These are phyloP conservation scores for Hyppa rectilinea DNA, from an alignment of 2,888 invertebrate genomes.

Conservation along the genomic window DNA sequence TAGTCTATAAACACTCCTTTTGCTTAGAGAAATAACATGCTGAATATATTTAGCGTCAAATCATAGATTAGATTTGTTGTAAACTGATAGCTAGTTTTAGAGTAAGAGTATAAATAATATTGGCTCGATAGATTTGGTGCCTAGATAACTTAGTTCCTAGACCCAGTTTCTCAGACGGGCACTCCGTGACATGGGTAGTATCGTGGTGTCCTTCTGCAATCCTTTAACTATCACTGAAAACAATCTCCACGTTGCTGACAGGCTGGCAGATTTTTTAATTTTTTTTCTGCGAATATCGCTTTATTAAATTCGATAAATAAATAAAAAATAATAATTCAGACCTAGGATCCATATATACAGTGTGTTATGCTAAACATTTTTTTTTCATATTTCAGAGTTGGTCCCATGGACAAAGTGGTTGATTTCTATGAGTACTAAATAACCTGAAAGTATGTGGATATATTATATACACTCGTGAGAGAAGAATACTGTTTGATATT, in stretches of 20 bases:
- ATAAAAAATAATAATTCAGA: too few relatives aligned
- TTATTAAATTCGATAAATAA: too few relatives aligned
- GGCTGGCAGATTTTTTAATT: neutral
- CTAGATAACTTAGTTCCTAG: neutral
- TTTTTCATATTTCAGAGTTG: too few relatives aligned
- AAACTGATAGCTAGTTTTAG: conserved; percentile 18
- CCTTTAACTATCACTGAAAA: neutral
- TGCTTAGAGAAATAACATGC: conserved; percentile 39
- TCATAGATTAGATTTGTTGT: conserved; percentile 26
- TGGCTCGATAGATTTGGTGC: neutral
- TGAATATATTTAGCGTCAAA: conserved; percentile 32
- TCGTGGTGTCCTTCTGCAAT: neutral
- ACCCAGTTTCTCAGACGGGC: neutral
- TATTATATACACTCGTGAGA: neutral
- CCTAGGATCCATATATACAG: too few relatives aligned
- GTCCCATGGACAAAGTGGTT: too few relatives aligned
- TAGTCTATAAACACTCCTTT: conserved; percentile 37
- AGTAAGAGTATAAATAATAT: neutral
- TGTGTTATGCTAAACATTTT: too few relatives aligned
- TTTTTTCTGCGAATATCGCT: neutral
- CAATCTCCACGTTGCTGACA: too few relatives aligned
- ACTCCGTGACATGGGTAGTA: neutral
- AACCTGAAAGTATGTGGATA: too few relatives aligned
- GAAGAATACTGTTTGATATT: neutral
- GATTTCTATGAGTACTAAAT: too few relatives aligned